Evolutionary conservation across 2,888 invertebrate genomes (phyloP), one percentile per base, ranked within the genome.

Genomic region (Parasteatoda lunata): DNA sequence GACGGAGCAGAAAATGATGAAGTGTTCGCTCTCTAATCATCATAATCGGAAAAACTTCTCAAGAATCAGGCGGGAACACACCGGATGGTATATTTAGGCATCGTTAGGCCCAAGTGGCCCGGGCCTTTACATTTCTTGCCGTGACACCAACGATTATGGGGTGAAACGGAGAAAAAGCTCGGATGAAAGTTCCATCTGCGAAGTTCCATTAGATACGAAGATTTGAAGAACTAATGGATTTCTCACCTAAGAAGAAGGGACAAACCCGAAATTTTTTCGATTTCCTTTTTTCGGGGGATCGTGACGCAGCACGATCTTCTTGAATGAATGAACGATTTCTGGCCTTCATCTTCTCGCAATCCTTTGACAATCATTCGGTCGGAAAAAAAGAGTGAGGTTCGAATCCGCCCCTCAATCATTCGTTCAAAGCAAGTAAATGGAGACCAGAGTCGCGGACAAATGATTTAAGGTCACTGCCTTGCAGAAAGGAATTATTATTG

Each of bases 131-230:
- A 15, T 7, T 54, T 54, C 68, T 73, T 85, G 71, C 76, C 85
- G 85, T 86, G 85, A 86, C 80, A 80, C 54, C 49, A 76, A 76
- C 85, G 80, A 86, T 86, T 86, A 86, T 13, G 68, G 80, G 77
- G 80, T 70, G 77, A 70, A 59, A 51, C 66, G 9, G 66, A 77
- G 52, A n/a, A 77, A 30, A 47, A 54, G 52, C 68, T 52, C 13
- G 45, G 70, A 76, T 30, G 30, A 30, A 30, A 30, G 30, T 30
- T 85, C 79, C 76, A 77, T 86, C 80, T 81, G 85, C 75, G 30
- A 15, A 54, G 13, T 15, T 79, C 75, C 80, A 86, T 81, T 75
- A 72, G 80, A 45, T 47, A 51, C 54, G 54, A 78, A 71, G 72
- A 75, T 54, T 81, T 54, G 72, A 30, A 30, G 52, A 66, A 51